Base-by-base conservation (phyloP, 2,113 vertebrate genomes). In the Dasypus novemcinctus region DNA sequence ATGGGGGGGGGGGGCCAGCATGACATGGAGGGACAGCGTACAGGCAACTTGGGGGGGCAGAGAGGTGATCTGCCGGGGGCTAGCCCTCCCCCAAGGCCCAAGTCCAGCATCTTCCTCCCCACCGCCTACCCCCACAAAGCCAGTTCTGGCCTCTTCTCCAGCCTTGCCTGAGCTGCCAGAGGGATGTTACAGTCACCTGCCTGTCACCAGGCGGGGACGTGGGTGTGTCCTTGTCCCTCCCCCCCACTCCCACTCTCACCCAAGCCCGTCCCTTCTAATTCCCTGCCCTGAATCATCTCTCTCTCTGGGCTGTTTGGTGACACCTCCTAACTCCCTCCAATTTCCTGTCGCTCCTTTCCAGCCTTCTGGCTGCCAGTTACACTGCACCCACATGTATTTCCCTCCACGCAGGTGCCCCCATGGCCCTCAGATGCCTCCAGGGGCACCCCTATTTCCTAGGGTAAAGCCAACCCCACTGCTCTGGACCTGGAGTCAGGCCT, bases 381-480 rank as follows among this genome's bases (percentile, higher is more conserved):
- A 3, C 12, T 2, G 33, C 27, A 43, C n/a, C 20, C 21, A 0
- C 0, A 2, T 0, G 15, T 5, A 14, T 2, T 66, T 63, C 7
- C 92, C 78, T 21, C 69, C 66, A 43, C 4, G 27, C 54, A 23
- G 57, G 15, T 20, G 9, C 11, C 81, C 52, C 52, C 13, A 2
- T 2, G 31, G 36, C 76, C 57, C 29, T n/a, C n/a, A 11, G 7
- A 33, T 7, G 82, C n/a, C 64, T 43, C 46, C 31, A 17, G 25
- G 3, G 38, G 23, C n/a, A 21, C 38, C 21, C 11, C 66, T 64
- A 7, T 61, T 33, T 83, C 72, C 74, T 66, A 6, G 2, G 8
- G 2, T 11, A 25, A 46, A 59, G 27, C n/a, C 11, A 57, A 6
- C 54, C 17, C 54, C 54, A 57, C 15, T 38, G 43, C 57, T 14